Conservation (phyloP, 2,113 vertebrate species). For the Antidorcas marsupialis region DNA sequence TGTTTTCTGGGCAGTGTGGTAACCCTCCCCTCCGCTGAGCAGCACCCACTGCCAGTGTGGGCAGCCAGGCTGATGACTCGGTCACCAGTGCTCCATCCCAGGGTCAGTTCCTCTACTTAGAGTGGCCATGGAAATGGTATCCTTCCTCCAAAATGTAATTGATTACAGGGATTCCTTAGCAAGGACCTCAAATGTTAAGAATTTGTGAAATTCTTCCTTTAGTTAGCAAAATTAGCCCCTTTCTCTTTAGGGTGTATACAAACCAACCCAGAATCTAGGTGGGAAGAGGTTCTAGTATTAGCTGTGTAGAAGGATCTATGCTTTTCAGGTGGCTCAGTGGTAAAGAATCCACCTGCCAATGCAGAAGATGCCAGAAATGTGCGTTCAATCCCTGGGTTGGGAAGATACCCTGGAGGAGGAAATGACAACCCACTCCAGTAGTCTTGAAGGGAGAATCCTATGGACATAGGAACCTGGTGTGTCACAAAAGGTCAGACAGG, state of each 20-base stretch:
- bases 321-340: background rate
- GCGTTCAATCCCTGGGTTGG: accelerated
- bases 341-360: background rate
- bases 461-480: background rate
- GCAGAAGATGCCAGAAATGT: background rate
- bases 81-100: background rate
- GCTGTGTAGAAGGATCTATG: background rate
- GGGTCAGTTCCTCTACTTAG: background rate
- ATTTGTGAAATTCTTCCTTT: background rate
- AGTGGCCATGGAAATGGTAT: background rate
- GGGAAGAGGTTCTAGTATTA: background rate
- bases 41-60: background rate
- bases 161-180: background rate
- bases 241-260: background rate
- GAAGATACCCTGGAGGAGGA: background rate
- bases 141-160: background rate
- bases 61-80: background rate
- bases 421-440: background rate
- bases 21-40: background rate
- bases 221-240: background rate
- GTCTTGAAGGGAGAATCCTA: background rate
- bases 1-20: background rate
- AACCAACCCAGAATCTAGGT: background rate
- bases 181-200: background rate
- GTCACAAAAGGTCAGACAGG: background rate